Evolutionary conservation across 2,113 vertebrate genomes (phyloP), one percentile per base, ranked within the genome.

Genomic region (Oncorhynchus clarkii): DNA sequence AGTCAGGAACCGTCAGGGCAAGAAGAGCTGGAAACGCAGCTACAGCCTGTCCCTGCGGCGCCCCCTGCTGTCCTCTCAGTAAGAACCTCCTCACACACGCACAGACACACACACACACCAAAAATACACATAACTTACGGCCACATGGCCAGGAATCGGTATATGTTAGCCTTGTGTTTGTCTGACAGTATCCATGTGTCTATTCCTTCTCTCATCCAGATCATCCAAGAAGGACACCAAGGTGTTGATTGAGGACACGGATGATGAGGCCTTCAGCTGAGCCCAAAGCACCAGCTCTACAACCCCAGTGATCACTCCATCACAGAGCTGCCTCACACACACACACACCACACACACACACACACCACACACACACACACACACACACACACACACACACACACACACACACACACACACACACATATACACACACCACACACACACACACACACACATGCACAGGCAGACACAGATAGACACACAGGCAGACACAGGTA

Each of bases 211-310:
- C 48, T 74, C 66, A 73, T 75, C 11, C 79, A 99, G 98, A 86
- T 97, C 93, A 86, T 97, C 93, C 74, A 99, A 96, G 92, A 94
- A 93, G 86, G 98, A 99, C 92, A 97, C 96, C 45, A 98, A 98
- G 93, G 95, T 99, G 76, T 92, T 99, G 84, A 99, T 99, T 88
- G 98, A 99, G 86, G 97, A 99, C 92, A 99, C 96, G 85, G 97
- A 97, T 1, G 96, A 96, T 3, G 98, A 99, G 91, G 95, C 92
- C 73, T 98, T 96, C 94, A 96, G 96, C 94, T 99, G 96, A 98
- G 92, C 86, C 71, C 81, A 73, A 78, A 24, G 64, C 68, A 16
- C 65, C 72, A 54, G 51, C 51, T 54, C 51, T 18, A 16, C 51
- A 1, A 16, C 51, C 51, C 51, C 51, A 54, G 16, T 54, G 51